Evolutionary conservation across 37 sponge, comb jelly and placozoan species (phyloP).

Genomic region (Hexactinellida sp.): DNA sequence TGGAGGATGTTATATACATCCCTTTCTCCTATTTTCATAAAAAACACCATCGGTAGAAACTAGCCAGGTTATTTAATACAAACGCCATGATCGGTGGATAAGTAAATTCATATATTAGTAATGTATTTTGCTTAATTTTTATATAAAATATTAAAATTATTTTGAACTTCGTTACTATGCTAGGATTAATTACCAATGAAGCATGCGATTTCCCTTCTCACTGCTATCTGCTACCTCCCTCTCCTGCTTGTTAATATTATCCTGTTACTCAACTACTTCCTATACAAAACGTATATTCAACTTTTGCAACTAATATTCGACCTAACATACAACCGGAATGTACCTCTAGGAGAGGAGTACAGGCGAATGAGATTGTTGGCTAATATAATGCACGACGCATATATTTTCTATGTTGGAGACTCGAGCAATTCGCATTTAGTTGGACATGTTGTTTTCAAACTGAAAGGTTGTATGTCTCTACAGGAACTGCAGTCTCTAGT

Average conservation of each 20-base stretch:
- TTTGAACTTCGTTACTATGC: no score
- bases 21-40: no score
- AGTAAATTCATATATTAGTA: no score
- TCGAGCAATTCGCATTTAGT: not conserved
- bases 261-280: not conserved
- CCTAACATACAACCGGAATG: not conserved
- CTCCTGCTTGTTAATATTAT: not conserved
- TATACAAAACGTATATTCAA: not conserved
- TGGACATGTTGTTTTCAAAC: not conserved
- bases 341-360: not conserved
- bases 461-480: not conserved
- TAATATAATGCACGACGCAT: not conserved
- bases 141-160: no score
- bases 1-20: no score
- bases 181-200: no score
- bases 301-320: not conserved
- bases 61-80: no score
- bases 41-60: no score
- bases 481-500: not conserved
- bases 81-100: no score
- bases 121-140: no score
- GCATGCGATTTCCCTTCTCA: no score
- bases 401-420: not conserved
- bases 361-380: not conserved
- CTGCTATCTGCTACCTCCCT: not conserved